These are phyloP conservation scores for Pseudotriccus pelzelni DNA, from an alignment of 2,797 vertebrate genomes.

Conservation along the genomic window DNA sequence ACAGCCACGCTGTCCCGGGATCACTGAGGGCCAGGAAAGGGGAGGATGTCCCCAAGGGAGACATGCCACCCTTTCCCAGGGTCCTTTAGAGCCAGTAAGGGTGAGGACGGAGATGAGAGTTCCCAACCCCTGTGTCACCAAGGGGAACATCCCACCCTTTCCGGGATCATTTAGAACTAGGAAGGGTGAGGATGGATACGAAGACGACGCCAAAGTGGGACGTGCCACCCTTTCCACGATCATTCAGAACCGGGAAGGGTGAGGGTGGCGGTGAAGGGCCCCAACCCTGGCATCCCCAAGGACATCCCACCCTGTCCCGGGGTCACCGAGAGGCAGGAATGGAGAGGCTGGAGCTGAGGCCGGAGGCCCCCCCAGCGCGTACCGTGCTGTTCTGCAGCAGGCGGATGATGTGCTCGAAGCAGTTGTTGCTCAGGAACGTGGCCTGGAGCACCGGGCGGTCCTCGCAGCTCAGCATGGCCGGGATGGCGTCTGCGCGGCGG, in stretches of 20 bases:
- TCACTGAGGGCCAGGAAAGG: background rate
- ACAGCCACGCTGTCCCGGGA: background rate
- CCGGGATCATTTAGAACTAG: too few species aligned
- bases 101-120: too few species aligned
- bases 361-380: background rate
- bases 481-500: constrained; percentile 82
- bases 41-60: background rate
- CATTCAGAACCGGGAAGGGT: rapidly evolving
- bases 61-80: background rate
- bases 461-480: constrained; percentile 90
- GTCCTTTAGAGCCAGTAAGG: too few species aligned
- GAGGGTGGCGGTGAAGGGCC: background rate
- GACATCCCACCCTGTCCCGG: background rate
- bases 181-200: too few species aligned
- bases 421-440: constrained; percentile 97
- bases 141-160: too few species aligned
- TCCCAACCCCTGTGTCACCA: background rate
- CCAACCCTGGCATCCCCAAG: background rate
- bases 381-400: constrained; percentile 99
- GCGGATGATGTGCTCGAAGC: constrained; percentile 95
- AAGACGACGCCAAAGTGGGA: too few species aligned
- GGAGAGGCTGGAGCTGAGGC: too few species aligned
- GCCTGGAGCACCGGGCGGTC: constrained; percentile 94
- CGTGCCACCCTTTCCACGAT: background rate
- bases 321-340: rapidly evolving